Percentiles rank a stretch among this genome's conserved stretches.
Conservation (phyloP, 2,113 vertebrate species). For the Chiloscyllium plagiosum region DNA sequence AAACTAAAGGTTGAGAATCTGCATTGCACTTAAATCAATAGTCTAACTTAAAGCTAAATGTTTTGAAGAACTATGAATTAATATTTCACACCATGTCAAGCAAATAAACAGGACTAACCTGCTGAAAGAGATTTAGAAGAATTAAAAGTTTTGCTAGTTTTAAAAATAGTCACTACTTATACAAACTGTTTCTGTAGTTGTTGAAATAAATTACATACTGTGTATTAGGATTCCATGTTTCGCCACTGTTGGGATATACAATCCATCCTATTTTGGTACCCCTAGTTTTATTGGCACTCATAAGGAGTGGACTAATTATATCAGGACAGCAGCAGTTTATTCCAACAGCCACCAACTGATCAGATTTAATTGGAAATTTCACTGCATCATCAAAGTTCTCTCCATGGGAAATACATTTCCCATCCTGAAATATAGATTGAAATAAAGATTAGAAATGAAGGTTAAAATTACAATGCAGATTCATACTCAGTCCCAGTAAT, state of each 20-base stretch:
- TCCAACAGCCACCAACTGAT: slow-evolving; percentile 61
- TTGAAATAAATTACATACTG: slow-evolving; percentile 50
- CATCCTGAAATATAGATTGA: slow-evolving; percentile 49
- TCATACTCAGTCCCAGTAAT: background rate
- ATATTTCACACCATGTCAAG: background rate
- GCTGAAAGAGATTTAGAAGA: background rate
- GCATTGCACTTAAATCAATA: background rate
- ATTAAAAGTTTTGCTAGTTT: background rate
- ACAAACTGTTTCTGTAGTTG: background rate
- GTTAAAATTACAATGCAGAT: background rate
- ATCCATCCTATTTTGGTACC: slow-evolving; percentile 55
- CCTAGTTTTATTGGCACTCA: slow-evolving; percentile 47
- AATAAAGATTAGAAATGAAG: background rate
- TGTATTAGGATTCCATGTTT: slow-evolving; percentile 52
- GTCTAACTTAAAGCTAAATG: background rate
- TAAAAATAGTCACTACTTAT: background rate
- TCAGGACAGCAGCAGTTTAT: slow-evolving; percentile 64
- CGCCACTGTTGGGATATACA: slow-evolving; percentile 69
- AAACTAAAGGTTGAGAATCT: background rate
- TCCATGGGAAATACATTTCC: slow-evolving; percentile 54
- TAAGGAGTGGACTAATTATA: slow-evolving; percentile 56
- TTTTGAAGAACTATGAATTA: background rate
- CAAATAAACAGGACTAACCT: background rate
- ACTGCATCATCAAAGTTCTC: slow-evolving; percentile 55
- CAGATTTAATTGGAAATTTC: slow-evolving; percentile 47